Percentiles rank a stretch among this genome's conserved stretches.
Conservation (phyloP, 2,113 vertebrate species). For the Cricetomys ansorgei region DNA sequence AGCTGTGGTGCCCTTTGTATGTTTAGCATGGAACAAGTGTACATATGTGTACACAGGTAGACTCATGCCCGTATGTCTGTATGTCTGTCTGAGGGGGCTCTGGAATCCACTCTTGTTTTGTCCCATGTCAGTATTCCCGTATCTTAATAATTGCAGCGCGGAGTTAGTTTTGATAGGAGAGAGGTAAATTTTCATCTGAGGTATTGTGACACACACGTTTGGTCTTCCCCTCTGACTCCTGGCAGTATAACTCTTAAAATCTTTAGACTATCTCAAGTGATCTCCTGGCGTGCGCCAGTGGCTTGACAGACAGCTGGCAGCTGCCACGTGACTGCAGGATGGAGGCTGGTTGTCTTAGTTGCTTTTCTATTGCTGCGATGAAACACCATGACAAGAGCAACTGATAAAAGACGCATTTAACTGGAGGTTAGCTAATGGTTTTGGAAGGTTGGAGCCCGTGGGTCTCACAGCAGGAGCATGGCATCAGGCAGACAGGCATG, state of each 20-base stretch:
- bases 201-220: not conserved
- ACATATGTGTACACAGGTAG: not conserved
- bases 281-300: not conserved
- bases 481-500: not conserved
- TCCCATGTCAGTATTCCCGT: not conserved
- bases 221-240: not conserved
- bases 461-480: not conserved
- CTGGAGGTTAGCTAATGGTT: not conserved
- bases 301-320: not conserved
- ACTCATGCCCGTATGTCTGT: not conserved
- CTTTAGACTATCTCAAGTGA: not conserved
- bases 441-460: not conserved
- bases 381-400: not conserved
- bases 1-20: not conserved
- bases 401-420: not conserved
- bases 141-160: slow-evolving; percentile 29
- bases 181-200: slow-evolving; percentile 17
- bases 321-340: not conserved
- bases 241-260: not conserved
- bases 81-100: not conserved
- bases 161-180: not conserved
- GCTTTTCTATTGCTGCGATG: not conserved
- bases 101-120: not conserved
- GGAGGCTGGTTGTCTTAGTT: not conserved
- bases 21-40: not conserved